Percentiles rank a stretch among this genome's conserved stretches.
Conservation (phyloP, 1,140 invertebrate species). For the Harpegnathos saltator region DNA sequence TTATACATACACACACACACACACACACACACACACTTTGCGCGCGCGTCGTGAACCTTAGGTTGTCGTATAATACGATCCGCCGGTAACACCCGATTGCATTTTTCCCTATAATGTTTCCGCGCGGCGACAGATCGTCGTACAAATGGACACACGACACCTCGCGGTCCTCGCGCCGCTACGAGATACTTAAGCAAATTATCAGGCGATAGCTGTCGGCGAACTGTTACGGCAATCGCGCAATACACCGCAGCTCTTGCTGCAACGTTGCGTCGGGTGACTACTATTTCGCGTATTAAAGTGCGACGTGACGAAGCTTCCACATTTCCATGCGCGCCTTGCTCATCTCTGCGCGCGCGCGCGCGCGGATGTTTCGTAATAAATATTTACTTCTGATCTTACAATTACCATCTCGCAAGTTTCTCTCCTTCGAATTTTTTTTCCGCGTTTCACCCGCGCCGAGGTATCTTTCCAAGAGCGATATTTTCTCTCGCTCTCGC, state of each 20-base stretch:
- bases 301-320: background rate
- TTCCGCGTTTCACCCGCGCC: background rate
- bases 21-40: too few relatives aligned
- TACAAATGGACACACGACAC: conserved; percentile 66
- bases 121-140: conserved; percentile 62
- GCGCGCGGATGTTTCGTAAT: too few relatives aligned
- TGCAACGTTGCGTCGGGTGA: background rate
- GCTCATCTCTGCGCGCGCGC: too few relatives aligned
- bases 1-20: too few relatives aligned
- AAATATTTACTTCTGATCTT: too few relatives aligned
- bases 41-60: too few relatives aligned
- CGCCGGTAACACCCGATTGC: conserved; percentile 78
- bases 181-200: conserved; percentile 38
- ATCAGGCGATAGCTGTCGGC: conserved; percentile 28
- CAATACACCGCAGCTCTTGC: background rate
- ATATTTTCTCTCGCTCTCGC: background rate
- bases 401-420: background rate
- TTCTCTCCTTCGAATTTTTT: background rate
- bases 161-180: conserved; percentile 40
- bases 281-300: background rate
- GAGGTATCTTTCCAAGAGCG: background rate
- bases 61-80: conserved; percentile 82
- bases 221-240: conserved; percentile 37
- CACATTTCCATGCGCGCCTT: background rate
- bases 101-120: conserved; percentile 82